Percentiles rank a stretch among this genome's conserved stretches.
These are phyloP conservation scores for Microdon myrmicae DNA, from an alignment of 2,888 invertebrate species.

Conservation along the genomic window DNA sequence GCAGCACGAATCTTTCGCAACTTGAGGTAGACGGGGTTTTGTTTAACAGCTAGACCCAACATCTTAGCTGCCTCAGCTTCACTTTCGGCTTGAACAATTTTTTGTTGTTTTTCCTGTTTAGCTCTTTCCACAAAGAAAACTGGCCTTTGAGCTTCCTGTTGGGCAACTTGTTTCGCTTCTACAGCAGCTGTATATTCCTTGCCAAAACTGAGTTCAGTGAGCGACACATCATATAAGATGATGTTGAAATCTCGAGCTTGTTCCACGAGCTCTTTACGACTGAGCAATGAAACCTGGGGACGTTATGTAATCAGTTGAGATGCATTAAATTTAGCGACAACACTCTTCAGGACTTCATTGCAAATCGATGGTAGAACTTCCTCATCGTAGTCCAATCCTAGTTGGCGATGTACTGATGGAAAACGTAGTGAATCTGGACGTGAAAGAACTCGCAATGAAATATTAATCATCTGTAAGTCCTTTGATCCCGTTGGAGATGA, in stretches of 20 bases:
- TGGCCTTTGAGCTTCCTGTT: slow-evolving; percentile 99
- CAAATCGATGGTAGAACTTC: slow-evolving; percentile 98
- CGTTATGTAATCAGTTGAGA: slow-evolving; percentile 99
- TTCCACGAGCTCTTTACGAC: slow-evolving; percentile 91
- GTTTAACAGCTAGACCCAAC: slow-evolving; percentile 94
- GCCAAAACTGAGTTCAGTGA: slow-evolving; percentile 98
- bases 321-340: slow-evolving; percentile 99
- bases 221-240: slow-evolving; percentile 97
- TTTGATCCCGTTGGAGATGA: slow-evolving; percentile 97
- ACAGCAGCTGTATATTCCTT: slow-evolving; percentile 99
- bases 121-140: slow-evolving; percentile 98
- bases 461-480: slow-evolving; percentile 99
- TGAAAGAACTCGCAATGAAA: slow-evolving; percentile 94
- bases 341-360: slow-evolving; percentile 98
- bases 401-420: slow-evolving; percentile 87
- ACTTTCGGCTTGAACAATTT: slow-evolving; percentile 99
- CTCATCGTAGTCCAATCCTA: slow-evolving; percentile 97
- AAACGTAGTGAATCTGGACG: slow-evolving; percentile 87
- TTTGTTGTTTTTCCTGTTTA: slow-evolving; percentile 97
- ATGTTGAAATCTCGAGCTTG: slow-evolving; percentile 98
- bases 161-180: slow-evolving; percentile 99
- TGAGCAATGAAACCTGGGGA: slow-evolving; percentile 93
- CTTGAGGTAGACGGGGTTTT: slow-evolving; percentile 98
- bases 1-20: slow-evolving; percentile 97
- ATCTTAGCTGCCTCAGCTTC: slow-evolving; percentile 99